Percentiles rank a stretch among this genome's conserved stretches.
Conservation (phyloP, 2,888 invertebrate species). For the Pheosia gnoma region DNA sequence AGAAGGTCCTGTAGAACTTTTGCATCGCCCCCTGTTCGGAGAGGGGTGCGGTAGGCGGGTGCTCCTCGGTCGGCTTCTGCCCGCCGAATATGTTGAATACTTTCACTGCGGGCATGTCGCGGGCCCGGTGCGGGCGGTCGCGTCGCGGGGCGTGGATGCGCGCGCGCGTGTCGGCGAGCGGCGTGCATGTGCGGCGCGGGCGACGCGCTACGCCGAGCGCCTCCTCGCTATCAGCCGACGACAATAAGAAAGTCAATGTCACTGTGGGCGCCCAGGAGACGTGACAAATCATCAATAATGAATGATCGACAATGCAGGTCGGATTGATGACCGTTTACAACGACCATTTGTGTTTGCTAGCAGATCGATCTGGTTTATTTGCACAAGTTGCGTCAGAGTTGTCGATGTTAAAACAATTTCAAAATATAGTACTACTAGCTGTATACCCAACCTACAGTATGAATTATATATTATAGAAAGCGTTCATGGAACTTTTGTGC, state of each 20-base stretch:
- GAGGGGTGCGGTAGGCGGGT: conserved; percentile 59
- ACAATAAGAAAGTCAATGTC: conserved; percentile 81
- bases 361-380: background rate
- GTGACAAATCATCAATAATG: conserved; percentile 61
- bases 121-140: conserved; percentile 72
- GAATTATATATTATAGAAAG: too few species aligned
- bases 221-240: conserved; percentile 60
- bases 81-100: conserved; percentile 82
- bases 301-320: conserved; percentile 26
- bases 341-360: background rate
- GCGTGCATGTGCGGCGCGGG: conserved; percentile 70
- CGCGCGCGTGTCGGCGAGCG: conserved; percentile 78
- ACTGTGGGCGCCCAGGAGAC: conserved; percentile 58
- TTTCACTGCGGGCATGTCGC: conserved; percentile 84
- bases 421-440: too few species aligned
- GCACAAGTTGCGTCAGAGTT: background rate
- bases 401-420: too few species aligned
- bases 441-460: too few species aligned
- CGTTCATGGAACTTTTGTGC: too few species aligned
- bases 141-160: conserved; percentile 74
- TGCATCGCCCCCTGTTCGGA: conserved; percentile 70
- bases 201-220: conserved; percentile 43
- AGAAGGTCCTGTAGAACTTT: conserved; percentile 82
- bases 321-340: conserved; percentile 20
- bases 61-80: conserved; percentile 80